A percentile compares a stretch with the other conserved stretches of the same genome.
These are phyloP conservation scores for Gymnarchus niloticus DNA, from an alignment of 2,113 vertebrate species.

Conservation along the genomic window DNA sequence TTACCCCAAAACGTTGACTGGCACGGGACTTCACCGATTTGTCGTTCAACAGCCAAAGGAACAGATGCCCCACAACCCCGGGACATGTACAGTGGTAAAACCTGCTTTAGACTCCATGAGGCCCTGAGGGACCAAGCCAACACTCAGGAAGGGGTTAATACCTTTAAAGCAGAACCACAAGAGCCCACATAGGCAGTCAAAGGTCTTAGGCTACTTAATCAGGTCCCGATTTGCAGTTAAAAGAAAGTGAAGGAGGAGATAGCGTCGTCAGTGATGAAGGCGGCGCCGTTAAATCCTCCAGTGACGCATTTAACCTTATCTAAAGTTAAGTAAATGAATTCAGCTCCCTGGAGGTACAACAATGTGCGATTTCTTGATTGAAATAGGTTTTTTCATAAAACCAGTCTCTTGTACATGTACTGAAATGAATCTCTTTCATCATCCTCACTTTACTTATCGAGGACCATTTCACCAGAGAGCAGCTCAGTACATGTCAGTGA, in stretches of 20 bases:
- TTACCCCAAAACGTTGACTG: not conserved
- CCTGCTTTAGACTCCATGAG: not conserved
- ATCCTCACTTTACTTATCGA: not conserved
- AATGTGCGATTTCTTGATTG: not conserved
- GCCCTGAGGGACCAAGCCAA: not conserved
- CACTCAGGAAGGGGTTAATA: not conserved
- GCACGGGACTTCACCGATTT: not conserved
- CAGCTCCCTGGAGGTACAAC: not conserved
- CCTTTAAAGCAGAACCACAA: not conserved
- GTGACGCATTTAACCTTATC: not conserved
- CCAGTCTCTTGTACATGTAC: not conserved
- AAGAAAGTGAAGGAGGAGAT: not conserved
- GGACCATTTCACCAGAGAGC: not conserved
- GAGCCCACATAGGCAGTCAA: not conserved
- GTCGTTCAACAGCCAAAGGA: not conserved
- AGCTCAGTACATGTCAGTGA: not conserved
- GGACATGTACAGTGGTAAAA: not conserved
- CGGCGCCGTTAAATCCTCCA: not conserved
- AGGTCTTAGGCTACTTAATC: not conserved
- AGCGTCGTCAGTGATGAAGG: not conserved
- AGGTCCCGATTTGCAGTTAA: not conserved
- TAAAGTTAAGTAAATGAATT: not conserved
- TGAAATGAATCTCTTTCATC: not conserved
- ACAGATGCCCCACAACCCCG: not conserved
- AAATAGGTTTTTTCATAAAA: not conserved